Evolutionary conservation across 2,888 invertebrate genomes (phyloP).

Genomic region (Nomada flava): DNA sequence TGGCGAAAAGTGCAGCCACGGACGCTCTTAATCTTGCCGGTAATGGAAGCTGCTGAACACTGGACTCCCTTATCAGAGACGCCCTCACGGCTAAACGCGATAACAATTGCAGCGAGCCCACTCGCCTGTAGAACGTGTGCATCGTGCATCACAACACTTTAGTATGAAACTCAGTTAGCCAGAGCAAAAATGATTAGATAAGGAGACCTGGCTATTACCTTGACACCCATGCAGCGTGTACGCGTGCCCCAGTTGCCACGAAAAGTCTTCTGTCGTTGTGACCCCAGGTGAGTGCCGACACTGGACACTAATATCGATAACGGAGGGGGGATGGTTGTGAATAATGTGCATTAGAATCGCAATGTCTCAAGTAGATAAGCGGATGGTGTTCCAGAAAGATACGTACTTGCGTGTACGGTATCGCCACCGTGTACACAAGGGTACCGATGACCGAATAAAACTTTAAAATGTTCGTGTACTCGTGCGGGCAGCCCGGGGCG

Average conservation of each 20-base stretch:
- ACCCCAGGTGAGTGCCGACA: slow-evolving; percentile 98
- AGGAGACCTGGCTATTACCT: slow-evolving; percentile 74
- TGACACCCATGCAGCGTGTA: slow-evolving; percentile 97
- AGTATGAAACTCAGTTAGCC: not conserved
- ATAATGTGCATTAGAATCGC: slow-evolving; percentile 3
- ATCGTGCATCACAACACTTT: not conserved
- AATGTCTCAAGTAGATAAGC: not conserved
- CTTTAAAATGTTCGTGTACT: slow-evolving; percentile 93
- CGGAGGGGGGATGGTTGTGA: not conserved
- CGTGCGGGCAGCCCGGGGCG: slow-evolving; percentile 75
- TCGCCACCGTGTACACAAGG: slow-evolving; percentile 91
- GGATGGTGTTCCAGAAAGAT: not conserved
- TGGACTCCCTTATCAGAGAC: slow-evolving; percentile 90
- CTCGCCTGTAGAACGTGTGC: slow-evolving; percentile 86
- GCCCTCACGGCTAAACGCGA: slow-evolving; percentile 93
- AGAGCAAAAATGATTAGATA: not conserved
- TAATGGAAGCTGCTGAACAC: slow-evolving; percentile 92
- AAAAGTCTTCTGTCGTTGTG: slow-evolving; percentile 98
- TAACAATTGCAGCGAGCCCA: slow-evolving; percentile 95
- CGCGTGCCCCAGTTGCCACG: slow-evolving; percentile 95
- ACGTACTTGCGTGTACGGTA: slow-evolving; percentile 90
- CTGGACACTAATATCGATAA: slow-evolving; percentile 87
- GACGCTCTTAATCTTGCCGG: slow-evolving; percentile 94
- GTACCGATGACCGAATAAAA: slow-evolving; percentile 95
- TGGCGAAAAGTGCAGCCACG: slow-evolving; percentile 94